Conservation (phyloP, 2,888 invertebrate species). For the Acronicta alni region DNA sequence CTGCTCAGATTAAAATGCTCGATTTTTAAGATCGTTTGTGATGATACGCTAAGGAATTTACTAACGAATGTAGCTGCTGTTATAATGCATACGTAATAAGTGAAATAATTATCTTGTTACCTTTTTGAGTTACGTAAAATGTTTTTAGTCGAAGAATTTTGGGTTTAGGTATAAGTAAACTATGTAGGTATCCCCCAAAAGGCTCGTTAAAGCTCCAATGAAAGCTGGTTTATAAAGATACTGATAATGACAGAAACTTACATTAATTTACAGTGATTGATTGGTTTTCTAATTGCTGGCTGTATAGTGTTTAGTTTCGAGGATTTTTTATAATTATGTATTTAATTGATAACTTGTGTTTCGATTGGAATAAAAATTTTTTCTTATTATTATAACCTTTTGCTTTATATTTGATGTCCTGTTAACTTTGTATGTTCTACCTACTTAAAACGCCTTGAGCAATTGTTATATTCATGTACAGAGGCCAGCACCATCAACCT, state of each 20-base stretch:
- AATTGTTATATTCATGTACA: too few species aligned
- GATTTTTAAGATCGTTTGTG: constrained; percentile 51
- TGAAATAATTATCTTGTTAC: constrained; percentile 52
- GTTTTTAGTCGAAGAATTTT: constrained; percentile 24
- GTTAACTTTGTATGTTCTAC: too few species aligned
- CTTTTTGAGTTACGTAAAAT: constrained; percentile 27
- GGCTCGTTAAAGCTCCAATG: not conserved
- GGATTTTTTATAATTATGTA: too few species aligned
- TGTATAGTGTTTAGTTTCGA: too few species aligned
- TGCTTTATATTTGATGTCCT: too few species aligned
- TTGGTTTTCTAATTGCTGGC: too few species aligned
- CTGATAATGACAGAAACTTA: not conserved
- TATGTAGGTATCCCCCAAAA: constrained; percentile 1
- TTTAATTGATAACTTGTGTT: too few species aligned
- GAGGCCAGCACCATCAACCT: too few species aligned
- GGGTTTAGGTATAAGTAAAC: not conserved
- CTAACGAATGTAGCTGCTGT: constrained; percentile 56
- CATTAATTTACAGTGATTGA: too few species aligned
- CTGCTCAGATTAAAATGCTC: constrained; percentile 51
- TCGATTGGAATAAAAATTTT: too few species aligned
- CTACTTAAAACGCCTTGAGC: too few species aligned
- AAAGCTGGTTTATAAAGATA: not conserved
- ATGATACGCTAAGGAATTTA: constrained; percentile 53
- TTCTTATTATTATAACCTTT: too few species aligned
- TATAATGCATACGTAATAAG: constrained; percentile 48